Percentiles rank a stretch among this genome's conserved stretches.
These are phyloP conservation scores for Tupiocoris notatus DNA, from an alignment of 2,888 invertebrate genomes.

Conservation along the genomic window DNA sequence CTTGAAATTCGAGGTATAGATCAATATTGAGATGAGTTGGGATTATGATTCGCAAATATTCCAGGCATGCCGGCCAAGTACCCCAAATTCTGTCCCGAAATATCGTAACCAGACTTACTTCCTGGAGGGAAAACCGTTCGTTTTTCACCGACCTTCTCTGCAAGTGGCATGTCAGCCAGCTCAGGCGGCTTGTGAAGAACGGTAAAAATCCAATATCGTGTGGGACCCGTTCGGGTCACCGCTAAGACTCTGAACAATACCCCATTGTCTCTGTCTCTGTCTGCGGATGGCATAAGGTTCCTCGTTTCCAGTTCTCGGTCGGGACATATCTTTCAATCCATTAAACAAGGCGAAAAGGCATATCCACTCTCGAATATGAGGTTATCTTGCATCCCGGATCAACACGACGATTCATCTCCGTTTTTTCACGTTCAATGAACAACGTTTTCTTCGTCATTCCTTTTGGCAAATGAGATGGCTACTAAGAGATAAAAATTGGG, in stretches of 20 bases:
- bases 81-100: not conserved
- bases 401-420: slow-evolving; percentile 23
- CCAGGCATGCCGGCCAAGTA: not conserved
- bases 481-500: not conserved
- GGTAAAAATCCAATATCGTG: slow-evolving; percentile 35
- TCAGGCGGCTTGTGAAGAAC: not conserved
- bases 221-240: not conserved
- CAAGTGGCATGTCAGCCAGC: not conserved
- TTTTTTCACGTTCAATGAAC: not conserved
- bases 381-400: slow-evolving; percentile 26
- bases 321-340: slow-evolving; percentile 38
- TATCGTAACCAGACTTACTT: not conserved
- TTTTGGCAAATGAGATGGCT: not conserved
- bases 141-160: not conserved
- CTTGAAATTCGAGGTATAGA: too few species aligned
- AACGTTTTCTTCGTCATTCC: not conserved
- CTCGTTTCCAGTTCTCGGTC: too few species aligned
- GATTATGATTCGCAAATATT: not conserved
- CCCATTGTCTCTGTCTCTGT: slow-evolving; percentile 21
- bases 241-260: slow-evolving; percentile 15
- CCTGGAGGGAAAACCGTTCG: not conserved
- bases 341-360: slow-evolving; percentile 10
- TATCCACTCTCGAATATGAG: slow-evolving; percentile 24
- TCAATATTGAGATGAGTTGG: too few species aligned
- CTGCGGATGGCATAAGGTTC: not conserved